Evolutionary conservation across 2,888 invertebrate genomes (phyloP).

Genomic region (Euplagia quadripunctaria): DNA sequence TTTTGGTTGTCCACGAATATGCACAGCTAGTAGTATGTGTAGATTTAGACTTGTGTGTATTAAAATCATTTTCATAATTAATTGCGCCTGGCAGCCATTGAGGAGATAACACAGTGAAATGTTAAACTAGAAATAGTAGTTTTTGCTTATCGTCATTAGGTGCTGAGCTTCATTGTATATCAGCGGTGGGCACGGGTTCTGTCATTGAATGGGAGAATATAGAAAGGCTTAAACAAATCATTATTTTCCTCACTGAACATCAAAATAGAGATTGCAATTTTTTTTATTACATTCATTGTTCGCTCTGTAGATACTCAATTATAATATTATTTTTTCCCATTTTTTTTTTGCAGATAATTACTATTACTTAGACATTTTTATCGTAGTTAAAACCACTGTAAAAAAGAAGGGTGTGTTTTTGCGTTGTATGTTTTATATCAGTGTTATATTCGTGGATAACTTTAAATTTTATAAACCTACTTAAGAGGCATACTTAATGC

Average conservation of each 20-base stretch:
- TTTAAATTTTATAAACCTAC: conserved; percentile 17
- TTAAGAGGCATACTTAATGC: conserved; percentile 39
- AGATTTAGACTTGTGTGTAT: conserved; percentile 1
- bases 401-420: background rate
- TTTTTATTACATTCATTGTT: background rate
- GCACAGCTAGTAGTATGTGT: conserved; percentile 17
- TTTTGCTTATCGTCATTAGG: background rate
- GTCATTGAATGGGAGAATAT: background rate
- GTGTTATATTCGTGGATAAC: conserved; percentile 50
- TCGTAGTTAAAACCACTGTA: background rate
- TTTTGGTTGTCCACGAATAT: conserved; percentile 54
- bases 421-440: background rate
- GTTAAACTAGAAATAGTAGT: background rate
- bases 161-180: background rate
- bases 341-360: background rate
- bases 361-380: background rate
- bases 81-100: background rate
- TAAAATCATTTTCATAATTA: conserved; percentile 2
- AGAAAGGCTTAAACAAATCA: background rate
- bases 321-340: background rate
- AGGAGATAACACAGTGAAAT: background rate
- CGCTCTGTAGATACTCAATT: background rate
- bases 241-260: background rate
- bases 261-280: background rate
- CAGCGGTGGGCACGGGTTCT: conserved; percentile 5